Evolutionary conservation across 2,888 invertebrate genomes (phyloP).

Genomic region (Lagria hirta): DNA sequence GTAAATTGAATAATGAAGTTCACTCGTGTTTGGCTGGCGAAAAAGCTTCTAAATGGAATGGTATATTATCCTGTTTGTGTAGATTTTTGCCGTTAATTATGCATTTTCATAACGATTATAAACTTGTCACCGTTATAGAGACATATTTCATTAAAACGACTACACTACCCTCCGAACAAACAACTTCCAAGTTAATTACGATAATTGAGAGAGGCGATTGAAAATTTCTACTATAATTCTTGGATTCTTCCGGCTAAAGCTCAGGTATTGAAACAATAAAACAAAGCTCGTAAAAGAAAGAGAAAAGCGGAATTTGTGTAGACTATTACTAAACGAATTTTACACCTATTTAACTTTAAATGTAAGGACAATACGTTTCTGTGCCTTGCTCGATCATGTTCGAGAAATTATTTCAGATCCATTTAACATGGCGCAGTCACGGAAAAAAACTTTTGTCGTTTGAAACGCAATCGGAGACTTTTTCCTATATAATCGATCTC

Average conservation of each 20-base stretch:
- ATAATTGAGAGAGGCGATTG: slow-evolving; percentile 47
- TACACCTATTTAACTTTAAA: slow-evolving; percentile 56
- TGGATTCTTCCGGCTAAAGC: slow-evolving; percentile 27
- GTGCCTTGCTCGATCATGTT: slow-evolving; percentile 50
- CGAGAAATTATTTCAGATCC: slow-evolving; percentile 54
- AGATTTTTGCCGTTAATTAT: slow-evolving; percentile 13
- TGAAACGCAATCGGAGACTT: slow-evolving; percentile 17
- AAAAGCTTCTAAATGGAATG: slow-evolving; percentile 11
- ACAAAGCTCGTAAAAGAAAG: slow-evolving; percentile 28
- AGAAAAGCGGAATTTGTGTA: slow-evolving; percentile 34
- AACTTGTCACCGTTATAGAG: slow-evolving; percentile 34
- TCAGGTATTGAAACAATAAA: slow-evolving; percentile 34
- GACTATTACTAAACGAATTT: slow-evolving; percentile 54
- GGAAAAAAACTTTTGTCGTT: slow-evolving; percentile 40
- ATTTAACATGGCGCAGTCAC: slow-evolving; percentile 53
- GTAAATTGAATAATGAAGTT: slow-evolving; percentile 11
- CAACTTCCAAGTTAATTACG: slow-evolving; percentile 46
- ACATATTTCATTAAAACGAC: slow-evolving; percentile 31
- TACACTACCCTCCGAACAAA: slow-evolving; percentile 35
- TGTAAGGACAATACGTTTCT: slow-evolving; percentile 39
- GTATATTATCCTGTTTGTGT: slow-evolving; percentile 18
- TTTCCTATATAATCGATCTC: slow-evolving; percentile 17
- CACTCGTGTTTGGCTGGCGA: slow-evolving; percentile 3
- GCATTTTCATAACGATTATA: slow-evolving; percentile 31
- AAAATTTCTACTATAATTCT: slow-evolving; percentile 30